A percentile compares a stretch with the other conserved stretches of the same genome.
Conservation (phyloP, 2,888 invertebrate species). For the Pharmacophagus antenor region DNA sequence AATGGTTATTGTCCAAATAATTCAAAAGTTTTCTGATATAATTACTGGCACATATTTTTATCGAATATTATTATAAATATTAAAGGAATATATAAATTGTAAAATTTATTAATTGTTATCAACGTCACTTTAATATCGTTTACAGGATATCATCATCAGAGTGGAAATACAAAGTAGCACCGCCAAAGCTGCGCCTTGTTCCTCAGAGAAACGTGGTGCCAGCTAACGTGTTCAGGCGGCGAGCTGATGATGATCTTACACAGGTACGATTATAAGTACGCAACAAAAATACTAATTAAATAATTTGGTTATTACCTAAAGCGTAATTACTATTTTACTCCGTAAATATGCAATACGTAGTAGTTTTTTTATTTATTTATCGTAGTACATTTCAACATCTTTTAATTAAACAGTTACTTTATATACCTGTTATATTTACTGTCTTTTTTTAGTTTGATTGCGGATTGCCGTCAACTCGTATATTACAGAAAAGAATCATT, state of each 20-base stretch:
- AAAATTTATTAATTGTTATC: neutral
- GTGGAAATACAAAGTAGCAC: constrained; percentile 60
- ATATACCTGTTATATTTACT: neutral
- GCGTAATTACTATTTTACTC: neutral
- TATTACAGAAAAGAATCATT: constrained; percentile 88
- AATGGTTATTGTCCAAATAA: no score
- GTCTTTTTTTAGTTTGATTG: constrained; percentile 80
- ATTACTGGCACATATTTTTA: no score
- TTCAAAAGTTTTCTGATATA: no score
- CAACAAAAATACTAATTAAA: no score
- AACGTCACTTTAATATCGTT: constrained; percentile 20
- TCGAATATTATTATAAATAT: neutral
- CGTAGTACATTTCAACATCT: neutral
- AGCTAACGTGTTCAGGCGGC: constrained; percentile 64
- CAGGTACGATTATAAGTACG: no score
- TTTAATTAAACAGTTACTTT: neutral
- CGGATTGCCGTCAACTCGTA: constrained; percentile 82
- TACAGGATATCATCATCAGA: constrained; percentile 65
- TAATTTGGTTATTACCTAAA: no score
- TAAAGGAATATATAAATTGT: neutral
- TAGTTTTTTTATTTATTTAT: neutral
- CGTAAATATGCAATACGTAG: neutral
- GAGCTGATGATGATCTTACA: constrained; percentile 67
- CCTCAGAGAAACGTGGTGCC: constrained; percentile 65
- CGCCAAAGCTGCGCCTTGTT: constrained; percentile 60